Percentiles rank a stretch among this genome's conserved stretches.
phyloP scores from a whole-genome alignment of 2,113 vertebrate genomes.

The Ramphastos sulfuratus region DNA sequence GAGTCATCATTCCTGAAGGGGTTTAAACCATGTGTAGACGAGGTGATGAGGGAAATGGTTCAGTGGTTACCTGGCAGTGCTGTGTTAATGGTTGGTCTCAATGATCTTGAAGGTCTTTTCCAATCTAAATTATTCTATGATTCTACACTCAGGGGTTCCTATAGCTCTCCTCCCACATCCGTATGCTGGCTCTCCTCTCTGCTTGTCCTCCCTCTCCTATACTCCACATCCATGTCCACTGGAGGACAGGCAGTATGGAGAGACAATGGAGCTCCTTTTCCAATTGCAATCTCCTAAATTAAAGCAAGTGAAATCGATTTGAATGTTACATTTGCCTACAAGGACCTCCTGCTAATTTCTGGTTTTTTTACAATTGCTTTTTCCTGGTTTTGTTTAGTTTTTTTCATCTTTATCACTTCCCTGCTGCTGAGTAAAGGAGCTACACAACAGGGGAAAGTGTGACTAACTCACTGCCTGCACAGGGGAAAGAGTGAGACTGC shows the following conservation, averaged over 20 bases:
- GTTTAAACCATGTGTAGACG: too few species aligned
- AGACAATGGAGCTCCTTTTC: background rate
- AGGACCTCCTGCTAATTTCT: slow-evolving; percentile 49
- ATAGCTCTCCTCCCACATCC: background rate
- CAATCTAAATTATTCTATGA: too few species aligned
- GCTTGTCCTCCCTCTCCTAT: background rate
- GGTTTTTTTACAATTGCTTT: slow-evolving; percentile 41
- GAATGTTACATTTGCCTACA: slow-evolving; percentile 36
- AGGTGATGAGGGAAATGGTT: too few species aligned
- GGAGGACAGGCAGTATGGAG: background rate
- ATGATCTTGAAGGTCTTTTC: too few species aligned
- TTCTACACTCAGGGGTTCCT: background rate
- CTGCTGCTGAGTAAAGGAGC: slow-evolving; percentile 57
- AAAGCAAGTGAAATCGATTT: background rate
- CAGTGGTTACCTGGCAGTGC: too few species aligned
- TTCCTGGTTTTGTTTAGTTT: slow-evolving; percentile 52
- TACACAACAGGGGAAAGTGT: slow-evolving; percentile 60
- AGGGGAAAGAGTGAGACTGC: slow-evolving; percentile 40
- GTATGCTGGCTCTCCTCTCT: background rate
- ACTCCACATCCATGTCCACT: fast-evolving
- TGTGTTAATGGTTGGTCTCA: too few species aligned
- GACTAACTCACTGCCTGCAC: slow-evolving; percentile 61
- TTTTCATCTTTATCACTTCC: slow-evolving; percentile 57
- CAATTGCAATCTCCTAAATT: background rate
- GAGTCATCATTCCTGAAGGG: too few species aligned